Base-by-base conservation (phyloP, 1,140 invertebrate genomes). In the Zaprionus inermis region DNA sequence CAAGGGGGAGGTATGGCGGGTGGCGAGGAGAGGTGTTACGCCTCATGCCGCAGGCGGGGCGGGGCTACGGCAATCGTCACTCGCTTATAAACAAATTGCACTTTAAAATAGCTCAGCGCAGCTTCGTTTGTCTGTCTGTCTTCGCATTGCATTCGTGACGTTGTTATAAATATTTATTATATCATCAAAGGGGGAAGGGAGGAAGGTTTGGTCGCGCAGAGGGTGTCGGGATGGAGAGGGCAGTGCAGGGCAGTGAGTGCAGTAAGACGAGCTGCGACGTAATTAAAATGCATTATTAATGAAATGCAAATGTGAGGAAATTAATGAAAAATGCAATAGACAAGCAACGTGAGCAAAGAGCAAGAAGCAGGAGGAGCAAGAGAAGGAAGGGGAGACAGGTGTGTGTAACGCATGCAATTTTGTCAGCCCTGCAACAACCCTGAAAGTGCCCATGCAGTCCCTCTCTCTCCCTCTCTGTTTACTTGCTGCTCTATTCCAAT, bases 221-320 rank as follows among this genome's bases (percentile, higher is more conserved):
- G n/a, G n/a, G n/a, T n/a, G n/a, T n/a, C n/a, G n/a, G 18, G 9
- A 3, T 16, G 7, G 0, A 9, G 9, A n/a, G 24, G 58, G 41
- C 0, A 22, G 38, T 49, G 3, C 24, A 3, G 18, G 11, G 38
- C 10, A 20, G 67, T 2, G 57, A 1, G 16, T 46, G 38, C 18
- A 32, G 51, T 18, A 49, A 38, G n/a, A 28, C 46, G 51, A 55
- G 16, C 61, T 20, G 63, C 32, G 30, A 18, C 54, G 55, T 73
- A 73, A 73, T 73, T 73, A 73, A 73, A 73, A 69, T 73, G 57
- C 71, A 73, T 73, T 73, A 73, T 73, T 73, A 73, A 73, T 73
- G 71, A 60, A 69, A 73, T 73, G 71, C 38, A 73, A 73, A 73
- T 73, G 65, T 49, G 30, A 69, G 61, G 71, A 69, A 73, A 61